Evolutionary conservation across 2,888 invertebrate species (phyloP).

Genomic region (Sarcophaga variegata): DNA sequence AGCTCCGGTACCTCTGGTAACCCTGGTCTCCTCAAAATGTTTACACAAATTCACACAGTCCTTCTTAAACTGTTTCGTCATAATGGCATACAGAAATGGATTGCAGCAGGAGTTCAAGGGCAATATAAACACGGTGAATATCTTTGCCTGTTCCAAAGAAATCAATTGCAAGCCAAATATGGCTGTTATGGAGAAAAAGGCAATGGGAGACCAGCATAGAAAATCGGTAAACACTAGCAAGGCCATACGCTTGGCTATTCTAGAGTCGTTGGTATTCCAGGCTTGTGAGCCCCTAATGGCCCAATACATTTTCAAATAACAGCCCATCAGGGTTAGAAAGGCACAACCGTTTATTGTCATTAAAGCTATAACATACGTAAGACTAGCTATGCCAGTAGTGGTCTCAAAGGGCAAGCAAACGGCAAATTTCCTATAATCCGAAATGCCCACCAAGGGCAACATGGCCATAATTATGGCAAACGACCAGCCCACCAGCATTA

Average conservation of each 20-base stretch:
- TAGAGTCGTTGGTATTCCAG: conserved; percentile 98
- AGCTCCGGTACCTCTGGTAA: conserved; percentile 80
- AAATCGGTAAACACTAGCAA: conserved; percentile 98
- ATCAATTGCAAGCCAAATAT: conserved; percentile 95
- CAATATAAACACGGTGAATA: conserved; percentile 96
- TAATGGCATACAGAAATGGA: conserved; percentile 98
- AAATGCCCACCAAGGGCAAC: conserved; percentile 94
- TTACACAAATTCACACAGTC: conserved; percentile 98
- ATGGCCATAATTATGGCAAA: conserved; percentile 93
- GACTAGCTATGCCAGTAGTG: conserved; percentile 87
- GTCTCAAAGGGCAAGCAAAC: conserved; percentile 98
- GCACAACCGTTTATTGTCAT: conserved; percentile 96
- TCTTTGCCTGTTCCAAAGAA: conserved; percentile 96
- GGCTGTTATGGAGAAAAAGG: conserved; percentile 96
- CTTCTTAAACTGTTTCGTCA: conserved; percentile 98
- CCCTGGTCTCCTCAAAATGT: conserved; percentile 96
- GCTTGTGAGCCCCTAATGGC: conserved; percentile 98
- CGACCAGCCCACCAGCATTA: conserved; percentile 96
- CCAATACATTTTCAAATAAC: conserved; percentile 98
- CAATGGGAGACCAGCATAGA: conserved; percentile 98
- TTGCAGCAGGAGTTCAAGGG: conserved; percentile 99
- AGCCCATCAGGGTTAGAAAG: conserved; percentile 96
- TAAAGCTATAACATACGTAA: conserved; percentile 94
- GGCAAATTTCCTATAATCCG: conserved; percentile 96
- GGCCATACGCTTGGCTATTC: conserved; percentile 98